A percentile compares a stretch with the other conserved stretches of the same genome.
phyloP scores from a whole-genome alignment of 2,888 invertebrate genomes.

The Lasioglossum leucozonium region DNA sequence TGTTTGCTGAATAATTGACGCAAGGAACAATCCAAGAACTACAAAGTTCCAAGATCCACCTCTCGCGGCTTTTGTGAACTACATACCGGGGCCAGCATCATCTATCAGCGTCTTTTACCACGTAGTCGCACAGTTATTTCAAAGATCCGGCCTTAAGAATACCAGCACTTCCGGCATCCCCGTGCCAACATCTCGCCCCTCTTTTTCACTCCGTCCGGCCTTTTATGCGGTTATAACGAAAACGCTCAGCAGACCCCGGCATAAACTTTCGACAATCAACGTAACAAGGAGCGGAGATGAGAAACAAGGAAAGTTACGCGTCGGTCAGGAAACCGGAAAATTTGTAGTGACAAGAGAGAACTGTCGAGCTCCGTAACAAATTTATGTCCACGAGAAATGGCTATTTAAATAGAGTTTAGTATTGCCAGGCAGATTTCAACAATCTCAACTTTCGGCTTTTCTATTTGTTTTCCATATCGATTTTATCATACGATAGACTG shows the following conservation, averaged over 20 bases:
- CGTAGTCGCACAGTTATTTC: constrained; percentile 42
- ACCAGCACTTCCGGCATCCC: constrained; percentile 24
- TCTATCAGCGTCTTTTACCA: constrained; percentile 26
- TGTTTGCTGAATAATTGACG: neutral
- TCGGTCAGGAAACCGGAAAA: constrained; percentile 77
- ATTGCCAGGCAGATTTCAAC: neutral
- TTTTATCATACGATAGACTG: too few species aligned
- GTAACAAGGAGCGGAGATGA: constrained; percentile 78
- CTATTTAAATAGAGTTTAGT: constrained; percentile 2
- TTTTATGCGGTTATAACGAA: constrained; percentile 55
- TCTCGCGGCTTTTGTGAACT: neutral
- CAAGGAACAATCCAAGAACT: neutral
- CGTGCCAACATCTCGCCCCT: constrained; percentile 42
- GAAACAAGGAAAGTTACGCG: constrained; percentile 78
- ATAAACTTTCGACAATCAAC: constrained; percentile 73
- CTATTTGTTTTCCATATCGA: neutral
- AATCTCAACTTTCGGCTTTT: neutral
- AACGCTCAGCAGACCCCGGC: constrained; percentile 51
- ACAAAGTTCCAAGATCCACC: neutral
- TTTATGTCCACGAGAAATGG: constrained; percentile 11
- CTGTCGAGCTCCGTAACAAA: constrained; percentile 15
- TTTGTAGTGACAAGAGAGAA: constrained; percentile 73
- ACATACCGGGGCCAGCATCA: neutral
- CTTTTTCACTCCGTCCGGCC: constrained; percentile 44
- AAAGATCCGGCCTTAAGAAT: constrained; percentile 38